Base-by-base conservation (phyloP, 2,113 vertebrate genomes). In the Calypte anna region DNA sequence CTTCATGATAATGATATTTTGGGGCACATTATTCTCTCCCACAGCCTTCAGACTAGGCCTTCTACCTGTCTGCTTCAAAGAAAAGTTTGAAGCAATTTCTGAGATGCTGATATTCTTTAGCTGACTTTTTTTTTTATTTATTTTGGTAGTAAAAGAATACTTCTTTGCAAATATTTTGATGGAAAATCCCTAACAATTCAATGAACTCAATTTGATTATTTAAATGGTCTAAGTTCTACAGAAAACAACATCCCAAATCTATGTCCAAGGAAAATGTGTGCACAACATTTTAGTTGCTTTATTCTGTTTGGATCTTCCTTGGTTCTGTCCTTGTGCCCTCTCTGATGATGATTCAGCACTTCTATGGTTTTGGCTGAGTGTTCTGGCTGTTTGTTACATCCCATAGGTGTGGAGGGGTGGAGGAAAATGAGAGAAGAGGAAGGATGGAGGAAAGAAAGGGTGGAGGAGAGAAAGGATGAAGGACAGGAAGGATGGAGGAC, bases 111-210 rank as follows among this genome's bases (percentile, higher is more conserved):
- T 76, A 44, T 75, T 90, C 91, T 96, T n/a, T 25, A 76, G 31
- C 13, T 69, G 76, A 18, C n/a, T n/a, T 61, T 83, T 68, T 64
- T 76, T 24, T 11, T 62, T n/a, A n/a, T 18, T 31, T 9, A 23
- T 90, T 78, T 91, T 88, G 17, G 81, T 53, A 86, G 74, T 89
- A 89, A 79, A 18, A 4, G 82, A 61, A 57, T n/a, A 54, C 27
- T 58, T 36, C 44, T 78, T 86, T 40, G 77, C 61, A 93, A 95
- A 93, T 83, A 74, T 86, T 95, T 86, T 86, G 83, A 86, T 79
- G 62, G 64, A 40, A 94, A 86, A 75, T 61, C 30, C 46, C 40
- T 27, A 50, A n/a, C 55, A 83, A 40, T 74, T 70, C 61, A 61
- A 10, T 86, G 62, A 91, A 57, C 50, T 81, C 50, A 36, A 7